A percentile compares a stretch with the other conserved stretches of the same genome.
Evolutionary conservation across 92 coral and sea anemone species (phyloP).

Genomic region (Diadumene lineata): DNA sequence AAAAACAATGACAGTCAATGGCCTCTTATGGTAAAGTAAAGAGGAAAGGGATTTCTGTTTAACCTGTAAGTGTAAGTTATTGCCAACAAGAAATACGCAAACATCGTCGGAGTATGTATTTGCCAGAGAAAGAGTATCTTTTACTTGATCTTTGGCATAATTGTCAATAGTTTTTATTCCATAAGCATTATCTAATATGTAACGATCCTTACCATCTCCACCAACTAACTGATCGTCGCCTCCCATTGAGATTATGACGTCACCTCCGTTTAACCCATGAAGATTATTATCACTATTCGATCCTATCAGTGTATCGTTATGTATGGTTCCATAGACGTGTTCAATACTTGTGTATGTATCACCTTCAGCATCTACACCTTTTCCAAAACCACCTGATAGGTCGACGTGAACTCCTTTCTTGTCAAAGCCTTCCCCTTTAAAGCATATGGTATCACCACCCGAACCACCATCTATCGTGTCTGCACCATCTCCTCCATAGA

Average conservation of each 20-base stretch:
- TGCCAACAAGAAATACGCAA: constrained; percentile 37
- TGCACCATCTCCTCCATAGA: constrained; percentile 43
- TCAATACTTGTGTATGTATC: constrained; percentile 43
- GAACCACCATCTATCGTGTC: constrained; percentile 42
- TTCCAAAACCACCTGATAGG: constrained; percentile 43
- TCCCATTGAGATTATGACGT: constrained; percentile 22
- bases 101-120: constrained; percentile 40
- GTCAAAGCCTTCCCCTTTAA: constrained; percentile 46
- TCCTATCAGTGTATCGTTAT: constrained; percentile 40
- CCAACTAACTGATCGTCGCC: constrained; percentile 55
- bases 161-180: constrained; percentile 57
- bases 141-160: constrained; percentile 44
- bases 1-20: constrained; percentile 32
- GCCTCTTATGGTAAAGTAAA: constrained; percentile 22
- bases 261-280: constrained; percentile 36
- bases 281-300: constrained; percentile 42
- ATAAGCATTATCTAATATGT: constrained; percentile 33
- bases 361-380: constrained; percentile 55
- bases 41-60: constrained; percentile 12
- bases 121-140: constrained; percentile 47
- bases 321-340: constrained; percentile 57
- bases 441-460: constrained; percentile 46
- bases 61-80: constrained; percentile 47
- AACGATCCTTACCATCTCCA: constrained; percentile 48
- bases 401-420: constrained; percentile 30